Conservation (phyloP, 2,888 invertebrate genomes). For the Steinernema scapterisci region DNA sequence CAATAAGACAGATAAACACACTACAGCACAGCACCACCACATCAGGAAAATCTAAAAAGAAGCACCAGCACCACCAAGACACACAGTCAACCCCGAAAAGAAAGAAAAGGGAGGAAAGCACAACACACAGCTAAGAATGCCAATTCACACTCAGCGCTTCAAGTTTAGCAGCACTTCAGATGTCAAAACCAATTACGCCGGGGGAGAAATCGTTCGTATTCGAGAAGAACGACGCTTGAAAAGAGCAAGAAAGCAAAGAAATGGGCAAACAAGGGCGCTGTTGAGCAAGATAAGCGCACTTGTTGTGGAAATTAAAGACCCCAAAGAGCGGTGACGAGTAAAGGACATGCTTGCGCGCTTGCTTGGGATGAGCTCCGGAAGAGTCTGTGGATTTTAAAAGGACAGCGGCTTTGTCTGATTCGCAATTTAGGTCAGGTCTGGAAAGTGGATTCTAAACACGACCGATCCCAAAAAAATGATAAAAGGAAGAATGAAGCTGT, state of each 20-base stretch:
- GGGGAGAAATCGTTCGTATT: not conserved
- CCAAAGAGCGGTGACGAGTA: not conserved
- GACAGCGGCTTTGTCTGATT: no score
- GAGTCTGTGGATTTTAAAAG: no score
- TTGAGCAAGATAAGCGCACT: not conserved
- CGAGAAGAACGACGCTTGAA: not conserved
- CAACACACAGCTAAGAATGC: constrained; percentile 4
- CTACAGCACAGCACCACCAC: constrained; percentile 2
- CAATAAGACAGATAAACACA: constrained; percentile 3
- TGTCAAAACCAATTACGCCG: not conserved
- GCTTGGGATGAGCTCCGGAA: no score
- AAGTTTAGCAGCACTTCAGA: constrained; percentile 11
- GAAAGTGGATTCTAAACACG: no score
- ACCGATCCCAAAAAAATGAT: no score
- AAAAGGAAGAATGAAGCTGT: no score
- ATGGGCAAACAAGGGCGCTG: not conserved
- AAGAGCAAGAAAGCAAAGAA: not conserved
- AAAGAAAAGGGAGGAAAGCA: not conserved
- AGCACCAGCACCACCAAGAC: constrained; percentile 11
- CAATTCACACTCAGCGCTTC: not conserved
- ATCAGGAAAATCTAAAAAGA: not conserved
- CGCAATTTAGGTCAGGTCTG: no score
- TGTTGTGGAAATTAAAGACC: constrained; percentile 10
- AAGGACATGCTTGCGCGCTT: no score
- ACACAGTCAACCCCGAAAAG: not conserved